Evolutionary conservation across 2,113 vertebrate genomes (phyloP), one percentile per base, ranked within the genome.

Genomic region (Aplodontia rufa): DNA sequence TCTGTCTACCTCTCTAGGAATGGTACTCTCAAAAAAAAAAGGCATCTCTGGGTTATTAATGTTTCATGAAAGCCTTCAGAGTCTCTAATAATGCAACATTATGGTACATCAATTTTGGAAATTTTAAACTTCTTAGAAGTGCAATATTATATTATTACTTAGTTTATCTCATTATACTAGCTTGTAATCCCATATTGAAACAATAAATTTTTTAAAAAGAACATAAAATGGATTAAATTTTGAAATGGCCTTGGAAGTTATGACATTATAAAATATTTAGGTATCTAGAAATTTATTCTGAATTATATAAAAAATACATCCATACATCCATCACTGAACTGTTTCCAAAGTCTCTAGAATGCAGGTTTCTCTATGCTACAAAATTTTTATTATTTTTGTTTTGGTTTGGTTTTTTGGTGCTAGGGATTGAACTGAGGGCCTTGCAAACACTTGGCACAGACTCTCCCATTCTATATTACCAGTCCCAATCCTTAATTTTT

Each of bases 191-290:
- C 45, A 95, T 94, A 94, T 11, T 53, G 19, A 90, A 79, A 78
- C 0, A 91, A 51, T 71, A 92, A 58, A 84, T 69, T 86, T 91
- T 96, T 83, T 45, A 74, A 88, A 90, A 93, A 90, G 28, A 97
- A 74, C 28, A 74, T 79, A 72, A 94, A 82, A 84, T 87, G 22
- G 20, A 72, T 85, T 93, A 84, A 69, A 92, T 47, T 93, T 87
- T 90, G 14, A 90, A 96, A 69, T n/a, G 13, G 7, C 42, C 91
- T 62, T 92, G 60, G 11, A 72, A 93, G 19, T 79, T 80, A 91
- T 10, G 60, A 32, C 55, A 87, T 37, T 26, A 88, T 32, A 87
- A 28, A 85, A n/a, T 16, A 84, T 37, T 81, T n/a, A 69, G 42
- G 26, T 28, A 92, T 66, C 32, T 71, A 58, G 87, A 92, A 80